Conservation (phyloP, 1,140 invertebrate species). For the Papilio polytes region DNA sequence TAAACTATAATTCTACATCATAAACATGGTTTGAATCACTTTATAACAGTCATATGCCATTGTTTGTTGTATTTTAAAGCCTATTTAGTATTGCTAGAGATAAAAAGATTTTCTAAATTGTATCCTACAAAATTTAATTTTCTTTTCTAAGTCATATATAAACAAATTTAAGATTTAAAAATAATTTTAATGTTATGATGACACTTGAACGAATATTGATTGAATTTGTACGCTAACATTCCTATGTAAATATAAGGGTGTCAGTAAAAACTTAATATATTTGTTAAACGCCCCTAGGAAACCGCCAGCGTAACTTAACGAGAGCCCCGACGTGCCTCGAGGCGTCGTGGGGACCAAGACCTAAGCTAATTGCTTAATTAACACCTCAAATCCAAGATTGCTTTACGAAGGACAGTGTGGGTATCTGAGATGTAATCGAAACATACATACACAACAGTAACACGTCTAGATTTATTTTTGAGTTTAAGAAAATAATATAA, state of each 20-base stretch:
- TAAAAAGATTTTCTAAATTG: too few species aligned
- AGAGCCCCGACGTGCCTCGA: slow-evolving; percentile 49
- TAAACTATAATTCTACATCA: too few species aligned
- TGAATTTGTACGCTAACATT: background rate
- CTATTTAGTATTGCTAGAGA: too few species aligned
- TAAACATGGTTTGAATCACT: too few species aligned
- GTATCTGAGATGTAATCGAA: background rate
- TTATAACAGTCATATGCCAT: too few species aligned
- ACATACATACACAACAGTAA: background rate
- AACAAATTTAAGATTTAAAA: too few species aligned
- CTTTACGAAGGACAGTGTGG: slow-evolving; percentile 41
- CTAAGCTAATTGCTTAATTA: slow-evolving; percentile 70
- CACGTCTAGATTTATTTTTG: background rate
- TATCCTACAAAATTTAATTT: too few species aligned
- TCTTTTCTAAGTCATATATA: too few species aligned
- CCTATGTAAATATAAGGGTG: slow-evolving; percentile 27
- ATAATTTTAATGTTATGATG: too few species aligned
- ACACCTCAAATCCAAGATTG: slow-evolving; percentile 57
- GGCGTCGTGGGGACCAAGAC: slow-evolving; percentile 50
- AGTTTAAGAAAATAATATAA: background rate
- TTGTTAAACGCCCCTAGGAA: slow-evolving; percentile 48
- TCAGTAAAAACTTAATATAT: slow-evolving; percentile 9
- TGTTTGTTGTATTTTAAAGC: too few species aligned
- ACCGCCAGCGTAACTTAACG: slow-evolving; percentile 59
- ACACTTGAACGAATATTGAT: background rate